Evolutionary conservation across 2,797 vertebrate species (phyloP).

Genomic region (Rhinogobio ventralis): DNA sequence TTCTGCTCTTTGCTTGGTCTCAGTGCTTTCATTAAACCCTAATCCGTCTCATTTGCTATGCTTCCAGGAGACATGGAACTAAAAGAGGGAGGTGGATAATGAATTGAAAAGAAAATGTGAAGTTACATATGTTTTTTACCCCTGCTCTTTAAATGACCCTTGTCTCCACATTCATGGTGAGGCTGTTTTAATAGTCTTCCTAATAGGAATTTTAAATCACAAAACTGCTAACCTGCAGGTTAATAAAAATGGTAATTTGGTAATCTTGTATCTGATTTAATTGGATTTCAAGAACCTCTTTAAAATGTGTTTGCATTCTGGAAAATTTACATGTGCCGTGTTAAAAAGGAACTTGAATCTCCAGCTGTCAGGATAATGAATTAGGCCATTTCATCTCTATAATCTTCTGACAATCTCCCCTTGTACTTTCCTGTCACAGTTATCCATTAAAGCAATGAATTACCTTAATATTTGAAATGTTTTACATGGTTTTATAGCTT

Average conservation of each 20-base stretch:
- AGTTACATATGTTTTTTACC: conserved; percentile 70
- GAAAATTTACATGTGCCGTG: conserved; percentile 75
- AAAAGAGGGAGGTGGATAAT: conserved; percentile 66
- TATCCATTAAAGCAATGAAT: conserved; percentile 72
- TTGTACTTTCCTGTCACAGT: conserved; percentile 69
- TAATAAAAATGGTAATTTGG: conserved; percentile 80
- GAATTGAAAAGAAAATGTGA: conserved; percentile 77
- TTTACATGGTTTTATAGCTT: conserved; percentile 37
- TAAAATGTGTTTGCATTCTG: conserved; percentile 75
- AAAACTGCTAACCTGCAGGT: conserved; percentile 76
- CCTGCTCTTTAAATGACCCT: conserved; percentile 72
- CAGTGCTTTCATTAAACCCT: conserved; percentile 61
- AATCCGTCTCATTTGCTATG: conserved; percentile 70
- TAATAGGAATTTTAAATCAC: conserved; percentile 76
- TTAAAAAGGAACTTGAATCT: conserved; percentile 76
- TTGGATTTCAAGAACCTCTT: conserved; percentile 77
- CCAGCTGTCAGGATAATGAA: conserved; percentile 81
- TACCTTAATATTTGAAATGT: conserved; percentile 65
- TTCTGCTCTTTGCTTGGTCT: conserved; percentile 59
- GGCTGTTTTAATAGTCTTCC: conserved; percentile 75
- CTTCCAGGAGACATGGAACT: conserved; percentile 70
- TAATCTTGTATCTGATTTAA: conserved; percentile 78
- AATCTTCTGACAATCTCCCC: conserved; percentile 76
- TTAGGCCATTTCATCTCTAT: conserved; percentile 78
- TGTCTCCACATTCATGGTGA: conserved; percentile 71